phyloP scores from a whole-genome alignment of 2,888 invertebrate species.

The Trichogramma evanescens region DNA sequence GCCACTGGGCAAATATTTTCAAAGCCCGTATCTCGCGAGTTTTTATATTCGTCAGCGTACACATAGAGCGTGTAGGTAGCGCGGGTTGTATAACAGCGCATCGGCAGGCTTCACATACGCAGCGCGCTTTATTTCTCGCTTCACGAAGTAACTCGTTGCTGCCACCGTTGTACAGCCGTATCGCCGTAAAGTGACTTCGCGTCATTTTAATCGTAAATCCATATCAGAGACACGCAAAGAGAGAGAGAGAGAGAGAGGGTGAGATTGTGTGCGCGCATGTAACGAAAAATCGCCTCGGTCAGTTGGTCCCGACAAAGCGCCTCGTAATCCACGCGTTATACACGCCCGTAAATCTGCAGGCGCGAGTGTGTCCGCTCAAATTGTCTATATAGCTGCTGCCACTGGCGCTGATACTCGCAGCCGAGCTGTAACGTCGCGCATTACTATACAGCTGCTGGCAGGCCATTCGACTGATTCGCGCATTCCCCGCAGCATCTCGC shows the following conservation, averaged over 20 bases:
- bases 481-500: neutral
- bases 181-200: constrained; percentile 9
- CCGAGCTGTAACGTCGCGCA: neutral
- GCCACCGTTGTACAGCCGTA: too few relatives aligned
- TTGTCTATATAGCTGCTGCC: constrained; percentile 33
- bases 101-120: too few relatives aligned
- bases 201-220: constrained; percentile 18
- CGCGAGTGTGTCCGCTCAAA: constrained; percentile 20
- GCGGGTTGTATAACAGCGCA: neutral
- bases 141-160: constrained; percentile 13
- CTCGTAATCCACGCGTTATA: constrained; percentile 8
- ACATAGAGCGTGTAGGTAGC: neutral
- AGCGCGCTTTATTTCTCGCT: constrained; percentile 8
- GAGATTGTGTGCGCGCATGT: too few relatives aligned
- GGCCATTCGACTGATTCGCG: neutral
- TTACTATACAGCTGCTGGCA: constrained; percentile 3
- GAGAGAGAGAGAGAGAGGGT: too few relatives aligned
- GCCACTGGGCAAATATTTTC: constrained; percentile 2
- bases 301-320: too few relatives aligned
- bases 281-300: too few relatives aligned
- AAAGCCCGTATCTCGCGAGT: constrained; percentile 5
- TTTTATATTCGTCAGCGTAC: constrained; percentile 10
- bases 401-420: neutral
- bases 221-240: neutral
- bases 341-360: constrained; percentile 23